Evolutionary conservation across 1,140 invertebrate species (phyloP), one percentile per base, ranked within the genome.

Genomic region (Sitobion miscanthi): DNA sequence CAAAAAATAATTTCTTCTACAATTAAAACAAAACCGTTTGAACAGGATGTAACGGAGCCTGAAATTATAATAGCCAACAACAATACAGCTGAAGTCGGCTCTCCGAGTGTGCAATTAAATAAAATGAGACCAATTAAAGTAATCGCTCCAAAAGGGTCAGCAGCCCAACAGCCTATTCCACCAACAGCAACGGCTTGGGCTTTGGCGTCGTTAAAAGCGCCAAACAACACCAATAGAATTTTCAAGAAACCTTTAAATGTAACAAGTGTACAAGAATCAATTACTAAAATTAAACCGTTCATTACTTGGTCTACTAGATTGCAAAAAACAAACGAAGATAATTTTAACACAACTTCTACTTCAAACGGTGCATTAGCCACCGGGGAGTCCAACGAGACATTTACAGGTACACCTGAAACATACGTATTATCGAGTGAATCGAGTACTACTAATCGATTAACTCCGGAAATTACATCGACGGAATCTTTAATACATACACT

Each of bases 291-390:
- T 7, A 94, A 94, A 90, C 94, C 94, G 4, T 94, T 94, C 23
- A 62, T 94, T 35, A 93, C 69, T 23, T 94, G 94, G 94, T 94
- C 94, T 17, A 93, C 94, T 6, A 94, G 94, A 47, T 69, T 94
- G 23, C 94, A 94, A 42, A 94, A 94, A 45, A 54, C n/a, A 3
- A 94, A 94, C 20, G 91, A 94, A 14, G 89, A 93, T 9, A 54
- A 90, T 86, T 47, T 35, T 21, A 93, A 54, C 69, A 83, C 62
- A 42, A 91, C 90, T 42, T 49, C 20, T 45, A n/a, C 38, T 38
- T 91, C 57, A 91, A 83, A 52, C 25, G 25, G 38, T 47, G 14
- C 25, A 47, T 30, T 25, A 42, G 8, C 21, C 3, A 54, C n/a
- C n/a, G 87, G 62, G n/a, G 62, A 89, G 4, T 83, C 8, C 2